Conservation (phyloP, 2,113 vertebrate genomes). For the Thunnus maccoyii region DNA sequence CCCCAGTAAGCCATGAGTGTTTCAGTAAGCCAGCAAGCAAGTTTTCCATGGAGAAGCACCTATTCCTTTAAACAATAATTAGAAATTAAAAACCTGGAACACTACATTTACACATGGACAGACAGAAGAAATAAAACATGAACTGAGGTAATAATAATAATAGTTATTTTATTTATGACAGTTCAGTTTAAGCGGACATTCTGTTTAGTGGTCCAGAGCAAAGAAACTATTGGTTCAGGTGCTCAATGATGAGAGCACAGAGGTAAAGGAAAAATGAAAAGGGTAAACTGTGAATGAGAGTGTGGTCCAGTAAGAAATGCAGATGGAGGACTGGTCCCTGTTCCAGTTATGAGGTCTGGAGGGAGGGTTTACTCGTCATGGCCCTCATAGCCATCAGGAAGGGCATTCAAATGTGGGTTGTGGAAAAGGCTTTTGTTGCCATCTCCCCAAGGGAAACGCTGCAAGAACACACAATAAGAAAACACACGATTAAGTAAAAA, state of each 20-base stretch:
- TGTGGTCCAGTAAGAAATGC: conserved; percentile 77
- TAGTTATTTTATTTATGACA: conserved; percentile 77
- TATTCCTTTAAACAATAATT: too few species aligned
- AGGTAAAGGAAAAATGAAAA: conserved; percentile 61
- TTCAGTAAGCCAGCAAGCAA: too few species aligned
- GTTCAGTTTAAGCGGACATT: conserved; percentile 66
- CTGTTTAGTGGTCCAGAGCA: conserved; percentile 76
- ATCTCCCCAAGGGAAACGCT: conserved; percentile 98
- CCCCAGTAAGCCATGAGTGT: too few species aligned
- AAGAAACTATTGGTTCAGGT: conserved; percentile 63
- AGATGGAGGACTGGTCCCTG: conserved; percentile 76
- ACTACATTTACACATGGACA: not conserved
- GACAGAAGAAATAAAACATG: conserved; percentile 22
- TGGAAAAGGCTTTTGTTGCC: conserved; percentile 93
- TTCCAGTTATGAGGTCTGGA: conserved; percentile 61
- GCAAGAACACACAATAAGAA: conserved; percentile 45
- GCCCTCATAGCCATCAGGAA: conserved; percentile 94
- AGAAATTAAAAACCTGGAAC: too few species aligned
- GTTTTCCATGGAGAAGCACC: too few species aligned
- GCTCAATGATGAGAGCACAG: conserved; percentile 61
- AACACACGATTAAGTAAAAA: not conserved
- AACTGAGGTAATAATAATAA: conserved; percentile 42
- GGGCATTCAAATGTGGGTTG: conserved; percentile 90
- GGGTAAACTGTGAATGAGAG: conserved; percentile 71
- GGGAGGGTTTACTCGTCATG: conserved; percentile 76